Evolutionary conservation across 1,140 invertebrate genomes (phyloP).

Genomic region (Formica selysi): DNA sequence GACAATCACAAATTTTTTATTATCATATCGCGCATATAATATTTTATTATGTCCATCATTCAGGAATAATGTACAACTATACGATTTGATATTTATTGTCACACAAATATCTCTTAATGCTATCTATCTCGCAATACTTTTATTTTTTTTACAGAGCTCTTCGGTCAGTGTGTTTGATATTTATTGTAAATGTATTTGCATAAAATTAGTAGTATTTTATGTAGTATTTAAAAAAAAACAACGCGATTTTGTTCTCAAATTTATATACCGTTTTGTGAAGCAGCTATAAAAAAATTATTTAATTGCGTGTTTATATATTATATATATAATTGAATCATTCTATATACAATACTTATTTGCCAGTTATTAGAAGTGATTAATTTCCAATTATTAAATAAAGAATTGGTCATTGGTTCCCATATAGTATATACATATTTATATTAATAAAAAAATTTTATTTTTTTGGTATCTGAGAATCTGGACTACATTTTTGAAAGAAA

Average conservation of each 20-base stretch:
- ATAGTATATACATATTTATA: not conserved
- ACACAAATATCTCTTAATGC: not conserved
- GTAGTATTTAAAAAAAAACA: not conserved
- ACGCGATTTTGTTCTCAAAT: not conserved
- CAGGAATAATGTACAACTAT: not conserved
- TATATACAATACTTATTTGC: not conserved
- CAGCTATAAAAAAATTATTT: slow-evolving; percentile 10
- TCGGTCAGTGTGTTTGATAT: slow-evolving; percentile 29
- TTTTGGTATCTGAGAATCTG: not conserved
- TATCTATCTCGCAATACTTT: not conserved
- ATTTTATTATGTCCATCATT: not conserved
- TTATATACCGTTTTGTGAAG: not conserved
- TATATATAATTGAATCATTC: not conserved
- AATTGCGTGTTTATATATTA: not conserved
- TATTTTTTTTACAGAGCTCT: slow-evolving; percentile 17
- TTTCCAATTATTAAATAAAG: not conserved
- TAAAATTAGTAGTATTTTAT: not conserved
- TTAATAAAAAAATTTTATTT: not conserved
- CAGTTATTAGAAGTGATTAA: not conserved
- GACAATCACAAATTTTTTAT: slow-evolving; percentile 18
- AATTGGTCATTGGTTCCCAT: slow-evolving; percentile 25
- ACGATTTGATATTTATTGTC: not conserved
- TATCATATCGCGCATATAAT: not conserved
- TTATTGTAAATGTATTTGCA: slow-evolving; percentile 23
- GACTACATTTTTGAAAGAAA: not conserved